phyloP scores from a whole-genome alignment of 2,113 vertebrate species.

The Probosciger aterrimus region DNA sequence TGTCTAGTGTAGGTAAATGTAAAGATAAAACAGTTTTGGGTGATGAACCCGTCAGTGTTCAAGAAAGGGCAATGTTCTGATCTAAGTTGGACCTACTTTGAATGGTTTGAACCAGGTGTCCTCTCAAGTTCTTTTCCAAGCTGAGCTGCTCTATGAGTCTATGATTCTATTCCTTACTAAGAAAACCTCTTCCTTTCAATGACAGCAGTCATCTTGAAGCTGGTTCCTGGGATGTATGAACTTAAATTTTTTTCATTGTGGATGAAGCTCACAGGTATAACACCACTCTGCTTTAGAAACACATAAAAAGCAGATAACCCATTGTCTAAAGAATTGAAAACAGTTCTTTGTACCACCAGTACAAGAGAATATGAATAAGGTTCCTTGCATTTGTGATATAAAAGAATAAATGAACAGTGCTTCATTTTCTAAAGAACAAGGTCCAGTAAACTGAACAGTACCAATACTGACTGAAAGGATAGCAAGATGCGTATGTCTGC shows the following conservation, averaged over 20 bases:
- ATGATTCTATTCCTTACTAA: not conserved
- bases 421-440: not conserved
- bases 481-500: not conserved
- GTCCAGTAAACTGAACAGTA: not conserved
- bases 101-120: not conserved
- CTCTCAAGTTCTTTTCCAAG: not conserved
- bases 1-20: not conserved
- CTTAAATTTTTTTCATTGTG: not conserved
- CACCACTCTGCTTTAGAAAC: not conserved
- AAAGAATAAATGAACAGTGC: slow-evolving; percentile 6
- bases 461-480: not conserved
- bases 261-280: not conserved
- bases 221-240: not conserved
- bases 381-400: not conserved
- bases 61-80: not conserved
- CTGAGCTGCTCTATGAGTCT: not conserved
- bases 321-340: not conserved
- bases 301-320: not conserved
- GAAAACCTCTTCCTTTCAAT: not conserved
- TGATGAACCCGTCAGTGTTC: not conserved
- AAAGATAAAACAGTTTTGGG: not conserved
- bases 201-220: not conserved
- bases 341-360: not conserved
- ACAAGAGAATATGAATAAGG: not conserved
- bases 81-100: not conserved